These are phyloP conservation scores for Knipowitschia caucasica DNA, from an alignment of 2,797 vertebrate species.

Conservation along the genomic window DNA sequence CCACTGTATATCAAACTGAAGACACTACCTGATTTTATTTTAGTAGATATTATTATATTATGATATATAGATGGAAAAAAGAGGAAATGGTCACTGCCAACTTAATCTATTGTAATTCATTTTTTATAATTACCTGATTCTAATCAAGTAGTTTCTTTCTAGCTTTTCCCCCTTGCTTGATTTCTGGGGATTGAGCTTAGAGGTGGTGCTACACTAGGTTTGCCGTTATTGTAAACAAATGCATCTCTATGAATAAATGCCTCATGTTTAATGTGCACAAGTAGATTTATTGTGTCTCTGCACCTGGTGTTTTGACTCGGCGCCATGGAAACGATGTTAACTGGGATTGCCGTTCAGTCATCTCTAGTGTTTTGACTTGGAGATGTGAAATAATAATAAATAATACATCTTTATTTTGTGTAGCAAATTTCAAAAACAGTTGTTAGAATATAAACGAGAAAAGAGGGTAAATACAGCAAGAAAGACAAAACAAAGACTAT, in stretches of 20 bases:
- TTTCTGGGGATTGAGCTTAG: conserved; percentile 58
- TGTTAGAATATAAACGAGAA: no score
- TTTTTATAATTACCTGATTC: conserved; percentile 57
- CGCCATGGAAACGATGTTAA: background rate
- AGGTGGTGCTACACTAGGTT: conserved; percentile 63
- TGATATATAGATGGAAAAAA: conserved; percentile 46
- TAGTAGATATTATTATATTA: conserved; percentile 55
- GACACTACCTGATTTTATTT: conserved; percentile 64
- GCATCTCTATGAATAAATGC: conserved; percentile 72
- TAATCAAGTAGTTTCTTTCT: conserved; percentile 55
- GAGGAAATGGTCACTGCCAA: conserved; percentile 67
- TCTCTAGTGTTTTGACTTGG: background rate
- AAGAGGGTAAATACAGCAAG: no score
- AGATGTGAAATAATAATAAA: no score
- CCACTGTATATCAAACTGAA: conserved; percentile 35
- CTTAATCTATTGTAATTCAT: conserved; percentile 64
- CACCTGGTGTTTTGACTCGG: background rate
- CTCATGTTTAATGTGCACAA: conserved; percentile 56
- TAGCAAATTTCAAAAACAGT: background rate
- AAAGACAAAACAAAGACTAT: no score
- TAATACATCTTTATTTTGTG: no score
- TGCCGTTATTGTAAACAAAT: conserved; percentile 69
- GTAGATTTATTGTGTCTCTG: background rate
- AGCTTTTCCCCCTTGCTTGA: conserved; percentile 59
- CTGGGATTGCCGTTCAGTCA: background rate